Evolutionary conservation across 2,888 invertebrate genomes (phyloP).

Genomic region (Cephus nigrinus): DNA sequence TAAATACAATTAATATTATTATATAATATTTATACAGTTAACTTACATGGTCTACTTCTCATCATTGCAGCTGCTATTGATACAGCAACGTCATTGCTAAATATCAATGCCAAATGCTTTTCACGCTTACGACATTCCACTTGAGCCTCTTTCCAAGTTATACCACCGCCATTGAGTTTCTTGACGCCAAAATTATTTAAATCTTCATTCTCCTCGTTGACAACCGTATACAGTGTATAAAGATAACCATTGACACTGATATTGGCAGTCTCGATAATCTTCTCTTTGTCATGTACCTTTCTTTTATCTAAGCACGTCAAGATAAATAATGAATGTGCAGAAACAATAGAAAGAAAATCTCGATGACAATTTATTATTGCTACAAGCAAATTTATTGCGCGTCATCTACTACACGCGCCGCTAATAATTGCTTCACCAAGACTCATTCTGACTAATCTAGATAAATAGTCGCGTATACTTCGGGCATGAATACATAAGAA

Average conservation of each 20-base stretch:
- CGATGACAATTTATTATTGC: no score
- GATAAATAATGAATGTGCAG: background rate
- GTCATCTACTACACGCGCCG: background rate
- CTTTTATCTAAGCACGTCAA: slow-evolving; percentile 10
- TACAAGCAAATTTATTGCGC: no score
- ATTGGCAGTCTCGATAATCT: slow-evolving; percentile 19
- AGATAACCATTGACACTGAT: slow-evolving; percentile 26
- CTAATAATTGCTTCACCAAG: background rate
- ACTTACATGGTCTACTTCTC: slow-evolving; percentile 33
- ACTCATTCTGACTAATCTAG: background rate
- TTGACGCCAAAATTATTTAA: slow-evolving; percentile 18
- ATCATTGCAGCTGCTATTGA: slow-evolving; percentile 34
- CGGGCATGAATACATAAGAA: background rate
- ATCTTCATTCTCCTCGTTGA: slow-evolving; percentile 4
- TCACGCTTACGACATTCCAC: slow-evolving; percentile 34
- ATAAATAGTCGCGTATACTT: background rate
- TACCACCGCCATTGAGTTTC: slow-evolving; percentile 35
- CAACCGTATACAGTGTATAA: slow-evolving; percentile 31
- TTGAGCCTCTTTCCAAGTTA: slow-evolving; percentile 31
- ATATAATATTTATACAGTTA: background rate
- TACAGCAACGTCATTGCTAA: slow-evolving; percentile 30
- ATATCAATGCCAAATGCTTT: slow-evolving; percentile 31
- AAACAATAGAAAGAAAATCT: background rate
- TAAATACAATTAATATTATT: background rate
- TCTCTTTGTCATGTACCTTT: slow-evolving; percentile 5